Evolutionary conservation across 1,140 invertebrate genomes (phyloP), one percentile per base, ranked within the genome.

Genomic region (Melipona quadrifasciata): DNA sequence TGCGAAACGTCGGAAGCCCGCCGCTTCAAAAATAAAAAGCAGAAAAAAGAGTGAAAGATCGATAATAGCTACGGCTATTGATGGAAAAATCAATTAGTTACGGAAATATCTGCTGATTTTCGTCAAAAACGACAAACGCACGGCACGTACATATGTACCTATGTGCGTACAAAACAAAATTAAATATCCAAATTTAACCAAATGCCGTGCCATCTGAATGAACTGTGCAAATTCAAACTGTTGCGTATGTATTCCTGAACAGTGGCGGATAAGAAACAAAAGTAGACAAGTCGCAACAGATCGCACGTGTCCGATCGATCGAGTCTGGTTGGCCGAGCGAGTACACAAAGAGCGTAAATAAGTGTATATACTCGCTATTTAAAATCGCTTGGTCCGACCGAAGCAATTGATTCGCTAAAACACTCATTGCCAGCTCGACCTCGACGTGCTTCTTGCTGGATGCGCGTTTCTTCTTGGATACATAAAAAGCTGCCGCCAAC

Each of bases 381-480:
- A 79, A 71, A 79, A 79, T 84, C 82, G 57, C 24, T 84, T 80
- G 81, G 74, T 83, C 81, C 81, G 74, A 83, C 70, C 81, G 81
- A 83, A 78, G 65, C 64, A 70, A 78, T 71, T 55, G 39, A 34
- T n/a, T 70, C 39, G 34, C n/a, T 78, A 14, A 27, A 58, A 77
- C 65, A 34, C n/a, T 8, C 39, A 47, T 8, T 47, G 0, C 5
- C 64, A 14, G 10, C 74, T 70, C 24, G 2, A 12, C 47, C 39
- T 47, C 34, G 10, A 5, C 24, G 14, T 31, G 55, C 2, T 31
- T 31, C 31, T 31, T 31, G 31, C 31, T 31, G 31, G 31, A 31
- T 31, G 31, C 31, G 31, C 31, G 31, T 61, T 77, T 14, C 17
- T 24, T 21, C 27, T 55, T 34, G 10, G 55, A 34, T 67, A 61